Evolutionary conservation across 2,113 vertebrate genomes (phyloP).

Genomic region (Charadrius vociferus): DNA sequence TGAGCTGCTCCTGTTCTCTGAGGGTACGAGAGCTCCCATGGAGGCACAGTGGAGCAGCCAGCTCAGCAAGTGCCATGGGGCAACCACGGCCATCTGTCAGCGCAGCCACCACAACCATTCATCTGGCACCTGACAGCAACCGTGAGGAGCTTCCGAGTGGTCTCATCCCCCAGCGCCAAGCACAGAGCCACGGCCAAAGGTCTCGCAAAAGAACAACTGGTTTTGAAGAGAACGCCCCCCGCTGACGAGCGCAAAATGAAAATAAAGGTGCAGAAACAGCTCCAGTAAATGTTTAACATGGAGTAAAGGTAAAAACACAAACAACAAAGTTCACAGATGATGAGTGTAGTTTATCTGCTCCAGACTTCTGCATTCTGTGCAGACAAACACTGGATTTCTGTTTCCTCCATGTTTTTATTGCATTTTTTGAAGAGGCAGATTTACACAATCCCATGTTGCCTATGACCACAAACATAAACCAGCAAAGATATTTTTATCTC

Average conservation of each 20-base stretch:
- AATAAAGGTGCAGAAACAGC: not conserved
- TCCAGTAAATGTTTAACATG: not conserved
- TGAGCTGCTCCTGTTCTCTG: not conserved
- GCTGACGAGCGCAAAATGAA: not conserved
- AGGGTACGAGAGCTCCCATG: accelerated
- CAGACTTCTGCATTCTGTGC: not conserved
- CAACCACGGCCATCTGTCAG: not conserved
- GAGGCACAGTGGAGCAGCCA: not conserved
- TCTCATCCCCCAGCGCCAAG: not conserved
- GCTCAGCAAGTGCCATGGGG: not conserved
- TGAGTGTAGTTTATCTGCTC: not conserved
- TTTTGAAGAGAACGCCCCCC: not conserved
- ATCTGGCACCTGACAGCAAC: accelerated
- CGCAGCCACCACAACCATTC: accelerated
- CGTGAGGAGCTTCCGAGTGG: accelerated
- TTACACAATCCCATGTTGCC: not conserved
- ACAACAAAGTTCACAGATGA: not conserved
- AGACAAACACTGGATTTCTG: not conserved
- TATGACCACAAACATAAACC: not conserved
- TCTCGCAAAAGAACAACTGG: accelerated
- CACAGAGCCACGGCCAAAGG: not conserved
- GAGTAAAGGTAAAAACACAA: not conserved
- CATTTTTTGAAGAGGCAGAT: not conserved
- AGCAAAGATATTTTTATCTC: not conserved
- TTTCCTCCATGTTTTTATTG: accelerated